Percentiles rank a stretch among this genome's conserved stretches.
phyloP scores from a whole-genome alignment of 1,140 invertebrate genomes.

The Agraylea sexmaculata region DNA sequence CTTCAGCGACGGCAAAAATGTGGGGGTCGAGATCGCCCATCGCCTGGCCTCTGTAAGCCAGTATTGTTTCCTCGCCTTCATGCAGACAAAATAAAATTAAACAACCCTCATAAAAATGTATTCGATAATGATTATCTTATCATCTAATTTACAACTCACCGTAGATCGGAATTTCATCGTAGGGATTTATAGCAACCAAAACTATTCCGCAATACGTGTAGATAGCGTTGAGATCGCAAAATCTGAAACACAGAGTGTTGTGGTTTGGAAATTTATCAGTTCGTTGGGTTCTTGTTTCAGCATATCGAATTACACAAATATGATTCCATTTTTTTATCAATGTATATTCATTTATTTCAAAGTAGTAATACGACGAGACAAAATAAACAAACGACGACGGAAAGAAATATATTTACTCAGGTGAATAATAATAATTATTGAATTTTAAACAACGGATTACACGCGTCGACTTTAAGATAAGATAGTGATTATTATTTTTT shows the following conservation, averaged over 20 bases:
- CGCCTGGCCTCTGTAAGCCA: slow-evolving; percentile 86
- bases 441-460: too few relatives aligned
- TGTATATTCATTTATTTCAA: too few relatives aligned
- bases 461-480: too few relatives aligned
- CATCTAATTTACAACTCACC: slow-evolving; percentile 38
- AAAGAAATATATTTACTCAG: too few relatives aligned
- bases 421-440: too few relatives aligned
- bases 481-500: too few relatives aligned
- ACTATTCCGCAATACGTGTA: slow-evolving; percentile 99
- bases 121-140: slow-evolving; percentile 1
- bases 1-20: slow-evolving; percentile 97
- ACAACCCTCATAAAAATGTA: background rate
- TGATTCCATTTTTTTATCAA: too few relatives aligned
- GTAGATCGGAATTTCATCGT: slow-evolving; percentile 90
- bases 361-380: too few relatives aligned
- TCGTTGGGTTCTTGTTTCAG: too few relatives aligned
- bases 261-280: too few relatives aligned
- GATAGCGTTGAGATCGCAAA: slow-evolving; percentile 83
- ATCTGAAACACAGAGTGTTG: slow-evolving; percentile 40
- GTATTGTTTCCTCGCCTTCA: slow-evolving; percentile 74
- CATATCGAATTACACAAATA: too few relatives aligned
- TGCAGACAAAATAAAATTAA: slow-evolving; percentile 5
- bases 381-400: too few relatives aligned
- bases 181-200: slow-evolving; percentile 96
- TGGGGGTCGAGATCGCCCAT: slow-evolving; percentile 96